Evolutionary conservation across 2,888 invertebrate species (phyloP).

Genomic region (Sinodicranocentrus sp.): DNA sequence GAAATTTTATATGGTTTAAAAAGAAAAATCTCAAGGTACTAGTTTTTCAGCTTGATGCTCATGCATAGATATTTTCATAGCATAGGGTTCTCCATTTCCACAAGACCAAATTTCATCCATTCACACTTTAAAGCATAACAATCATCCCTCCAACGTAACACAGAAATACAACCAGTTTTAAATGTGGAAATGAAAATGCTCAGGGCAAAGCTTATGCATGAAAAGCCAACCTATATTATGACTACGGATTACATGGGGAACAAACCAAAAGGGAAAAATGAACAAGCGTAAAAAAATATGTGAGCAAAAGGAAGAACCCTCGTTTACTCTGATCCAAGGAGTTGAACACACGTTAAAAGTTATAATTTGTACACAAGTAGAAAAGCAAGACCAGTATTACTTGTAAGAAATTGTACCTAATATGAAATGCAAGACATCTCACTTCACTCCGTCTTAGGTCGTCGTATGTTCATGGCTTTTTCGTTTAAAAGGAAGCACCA

Average conservation of each 20-base stretch:
- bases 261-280: neutral
- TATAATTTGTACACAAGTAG: neutral
- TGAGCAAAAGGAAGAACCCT: conserved; percentile 4
- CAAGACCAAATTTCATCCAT: conserved; percentile 9
- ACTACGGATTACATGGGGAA: neutral
- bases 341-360: too few relatives aligned
- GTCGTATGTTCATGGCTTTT: conserved; percentile 28
- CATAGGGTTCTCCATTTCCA: too few relatives aligned
- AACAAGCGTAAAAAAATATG: neutral
- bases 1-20: conserved; percentile 1
- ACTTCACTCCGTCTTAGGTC: too few relatives aligned
- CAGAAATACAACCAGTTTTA: conserved; percentile 3
- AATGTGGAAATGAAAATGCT: conserved; percentile 1
- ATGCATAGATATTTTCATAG: too few relatives aligned
- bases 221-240: neutral
- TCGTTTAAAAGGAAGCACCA: conserved; percentile 25
- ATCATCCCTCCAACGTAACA: too few relatives aligned
- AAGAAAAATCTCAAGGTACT: conserved; percentile 12
- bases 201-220: neutral
- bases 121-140: conserved; percentile 14
- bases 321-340: too few relatives aligned
- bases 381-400: conserved; percentile 34
- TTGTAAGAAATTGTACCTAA: too few relatives aligned
- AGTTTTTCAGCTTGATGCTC: neutral
- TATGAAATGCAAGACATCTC: conserved; percentile 26